Base-by-base conservation (phyloP, 2,113 vertebrate species). In the Siniperca knerii region DNA sequence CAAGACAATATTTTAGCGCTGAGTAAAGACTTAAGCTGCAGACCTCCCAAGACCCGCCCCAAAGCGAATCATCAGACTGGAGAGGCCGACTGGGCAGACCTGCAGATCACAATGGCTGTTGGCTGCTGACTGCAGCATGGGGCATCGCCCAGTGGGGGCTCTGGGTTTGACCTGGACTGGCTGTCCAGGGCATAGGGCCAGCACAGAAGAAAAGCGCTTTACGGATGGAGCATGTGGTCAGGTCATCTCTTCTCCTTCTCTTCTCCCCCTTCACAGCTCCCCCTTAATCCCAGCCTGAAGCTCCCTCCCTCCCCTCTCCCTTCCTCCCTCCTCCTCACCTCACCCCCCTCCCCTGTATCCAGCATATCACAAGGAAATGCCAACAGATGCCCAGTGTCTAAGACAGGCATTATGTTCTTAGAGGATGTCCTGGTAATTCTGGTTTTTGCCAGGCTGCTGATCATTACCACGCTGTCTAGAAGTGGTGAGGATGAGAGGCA, bases 391-490 rank as follows among this genome's bases (percentile, higher is more conserved):
- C 94, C 81, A 46, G 76, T 2, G 86, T 96, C 96, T 96, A 95
- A 96, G 90, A 96, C 93, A 89, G 94, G 95, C 95, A 96, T 97
- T 96, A 96, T 96, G 95, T 95, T 93, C 96, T 96, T 96, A 96
- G 89, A 92, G 93, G 92, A 94, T 92, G 89, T 94, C 91, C 91
- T 78, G 89, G 90, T 90, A 93, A 95, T 92, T 87, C 94, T 90
- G 93, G 58, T 91, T 91, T 92, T 90, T 89, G 54, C 81, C 82
- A 76, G 88, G 77, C 85, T 88, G 73, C 65, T 90, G 92, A 91
- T 95, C 87, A 86, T 90, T 46, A 72, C 58, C 66, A 62, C 40
- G 15, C 69, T 85, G 89, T 88, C 83, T 81, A 67, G 76, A 35
- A 77, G 71, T 64, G 69, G 58, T 65, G 80, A 73, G 58, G 61